Evolutionary conservation across 2,888 invertebrate genomes (phyloP).

Genomic region (Chymomyza amoena): DNA sequence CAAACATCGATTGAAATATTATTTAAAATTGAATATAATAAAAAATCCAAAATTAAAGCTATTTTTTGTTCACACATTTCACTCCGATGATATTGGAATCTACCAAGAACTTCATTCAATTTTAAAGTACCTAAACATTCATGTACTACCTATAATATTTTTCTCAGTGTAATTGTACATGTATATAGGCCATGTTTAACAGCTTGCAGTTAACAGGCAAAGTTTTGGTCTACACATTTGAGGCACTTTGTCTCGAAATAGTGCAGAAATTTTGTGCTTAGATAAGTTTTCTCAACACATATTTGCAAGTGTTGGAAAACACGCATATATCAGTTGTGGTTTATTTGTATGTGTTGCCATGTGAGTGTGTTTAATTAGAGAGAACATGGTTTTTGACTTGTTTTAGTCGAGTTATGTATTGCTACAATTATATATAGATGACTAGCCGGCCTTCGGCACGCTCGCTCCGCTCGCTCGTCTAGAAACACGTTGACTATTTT

Average conservation of each 20-base stretch:
- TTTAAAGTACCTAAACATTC: no score
- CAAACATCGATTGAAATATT: no score
- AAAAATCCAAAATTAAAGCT: no score
- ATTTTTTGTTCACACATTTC: no score
- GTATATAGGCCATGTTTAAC: slow-evolving; percentile 1
- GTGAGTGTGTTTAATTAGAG: slow-evolving; percentile 60
- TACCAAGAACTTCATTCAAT: no score
- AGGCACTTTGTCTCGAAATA: slow-evolving; percentile 13
- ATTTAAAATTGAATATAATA: no score
- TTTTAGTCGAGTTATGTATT: slow-evolving; percentile 37
- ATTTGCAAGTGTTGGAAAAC: slow-evolving; percentile 1
- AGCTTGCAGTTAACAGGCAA: slow-evolving; percentile 35
- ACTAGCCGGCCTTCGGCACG: no score
- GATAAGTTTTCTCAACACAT: slow-evolving; percentile 17
- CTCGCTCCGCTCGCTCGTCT: no score
- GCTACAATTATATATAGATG: slow-evolving; percentile 52
- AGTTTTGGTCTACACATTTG: slow-evolving; percentile 36
- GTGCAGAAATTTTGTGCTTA: slow-evolving; percentile 34
- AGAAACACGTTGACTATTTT: no score
- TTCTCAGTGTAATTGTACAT: slow-evolving; percentile 1
- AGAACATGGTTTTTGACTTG: slow-evolving; percentile 5
- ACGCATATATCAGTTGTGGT: not conserved
- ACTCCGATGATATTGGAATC: no score
- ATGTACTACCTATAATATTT: not conserved
- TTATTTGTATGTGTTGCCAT: not conserved